phyloP scores from a whole-genome alignment of 2,113 vertebrate species.

The Syngnathus floridae region DNA sequence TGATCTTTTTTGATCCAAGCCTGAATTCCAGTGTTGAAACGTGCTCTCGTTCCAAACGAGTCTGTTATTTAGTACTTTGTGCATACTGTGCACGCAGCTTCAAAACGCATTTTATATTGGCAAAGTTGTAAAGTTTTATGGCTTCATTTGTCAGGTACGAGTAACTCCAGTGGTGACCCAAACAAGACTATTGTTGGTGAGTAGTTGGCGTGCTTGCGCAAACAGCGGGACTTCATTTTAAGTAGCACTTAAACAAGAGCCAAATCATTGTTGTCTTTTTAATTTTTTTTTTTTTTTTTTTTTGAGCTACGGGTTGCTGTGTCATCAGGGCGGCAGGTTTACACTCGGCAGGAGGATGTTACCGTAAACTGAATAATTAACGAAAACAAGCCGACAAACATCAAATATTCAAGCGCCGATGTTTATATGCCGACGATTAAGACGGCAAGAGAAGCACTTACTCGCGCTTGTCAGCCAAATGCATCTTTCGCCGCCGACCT shows the following conservation, averaged over 20 bases:
- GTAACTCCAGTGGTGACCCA: not conserved
- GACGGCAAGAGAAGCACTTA: slow-evolving; percentile 61
- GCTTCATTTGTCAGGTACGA: not conserved
- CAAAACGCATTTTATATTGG: not conserved
- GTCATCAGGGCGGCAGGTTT: slow-evolving; percentile 32
- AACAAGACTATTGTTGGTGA: not conserved
- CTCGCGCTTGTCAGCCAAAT: slow-evolving; percentile 57
- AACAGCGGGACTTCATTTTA: not conserved
- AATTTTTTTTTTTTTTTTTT: not conserved
- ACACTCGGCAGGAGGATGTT: slow-evolving; percentile 65
- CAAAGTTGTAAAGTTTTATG: not conserved
- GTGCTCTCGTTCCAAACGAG: not conserved
- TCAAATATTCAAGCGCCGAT: slow-evolving; percentile 71
- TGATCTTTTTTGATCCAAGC: no score
- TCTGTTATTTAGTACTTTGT: not conserved
- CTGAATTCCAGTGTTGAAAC: not conserved
- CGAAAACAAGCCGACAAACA: slow-evolving; percentile 71
- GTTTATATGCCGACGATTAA: slow-evolving; percentile 68
- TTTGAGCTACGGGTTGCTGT: not conserved
- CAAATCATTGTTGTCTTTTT: not conserved
- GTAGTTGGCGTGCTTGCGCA: not conserved
- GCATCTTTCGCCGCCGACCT: slow-evolving; percentile 48
- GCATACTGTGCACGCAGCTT: not conserved
- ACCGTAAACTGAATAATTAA: slow-evolving; percentile 71
- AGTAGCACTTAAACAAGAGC: not conserved